Base-by-base conservation (phyloP, 2,113 vertebrate species). In the Sturnira hondurensis region DNA sequence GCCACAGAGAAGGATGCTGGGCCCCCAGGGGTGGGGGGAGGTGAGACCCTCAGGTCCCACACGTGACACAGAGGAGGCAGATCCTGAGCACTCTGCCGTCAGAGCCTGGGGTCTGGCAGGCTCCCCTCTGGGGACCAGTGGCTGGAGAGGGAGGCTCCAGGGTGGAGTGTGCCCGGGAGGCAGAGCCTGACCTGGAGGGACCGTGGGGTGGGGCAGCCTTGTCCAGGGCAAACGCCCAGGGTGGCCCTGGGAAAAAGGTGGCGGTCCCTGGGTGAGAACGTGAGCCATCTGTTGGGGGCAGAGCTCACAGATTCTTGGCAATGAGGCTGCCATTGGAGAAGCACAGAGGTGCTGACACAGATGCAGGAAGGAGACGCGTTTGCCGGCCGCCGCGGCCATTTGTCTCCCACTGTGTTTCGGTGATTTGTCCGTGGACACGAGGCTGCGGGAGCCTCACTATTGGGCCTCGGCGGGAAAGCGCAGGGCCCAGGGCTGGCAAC, bases 361-460 rank as follows among this genome's bases (percentile, higher is more conserved):
- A 96, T 90, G 95, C 86, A 65, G 71, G 81, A 61, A 96, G 91
- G 96, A 24, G 96, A 91, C 76, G 83, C 84, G 50, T 17, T 28
- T 12, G 15, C 68, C 93, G 93, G 89, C 92, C 93, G 58, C 14
- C 5, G 0, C 38, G 65, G 31, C 83, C 63, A 74, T 92, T 86
- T 84, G 56, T 93, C 94, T 94, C 80, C 84, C 71, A 52, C 84
- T 94, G 50, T 86, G 73, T 76, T 41, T 95, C 71, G 65, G 38
- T 41, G 78, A 86, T 84, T 80, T 74, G 83, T 89, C 92, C 92
- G 68, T 68, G 86, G 86, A 89, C 45, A 91, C 71, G 80, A 70
- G 63, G 47, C 73, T 70, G 56, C 13, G 68, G 68, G n/a, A 16
- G 11, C 31, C 61, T 73, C 36, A 20, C 77, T 31, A 56, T 9